Evolutionary conservation across 2,888 invertebrate genomes (phyloP), one percentile per base, ranked within the genome.

Genomic region (Rhimphoctona megacephalus): DNA sequence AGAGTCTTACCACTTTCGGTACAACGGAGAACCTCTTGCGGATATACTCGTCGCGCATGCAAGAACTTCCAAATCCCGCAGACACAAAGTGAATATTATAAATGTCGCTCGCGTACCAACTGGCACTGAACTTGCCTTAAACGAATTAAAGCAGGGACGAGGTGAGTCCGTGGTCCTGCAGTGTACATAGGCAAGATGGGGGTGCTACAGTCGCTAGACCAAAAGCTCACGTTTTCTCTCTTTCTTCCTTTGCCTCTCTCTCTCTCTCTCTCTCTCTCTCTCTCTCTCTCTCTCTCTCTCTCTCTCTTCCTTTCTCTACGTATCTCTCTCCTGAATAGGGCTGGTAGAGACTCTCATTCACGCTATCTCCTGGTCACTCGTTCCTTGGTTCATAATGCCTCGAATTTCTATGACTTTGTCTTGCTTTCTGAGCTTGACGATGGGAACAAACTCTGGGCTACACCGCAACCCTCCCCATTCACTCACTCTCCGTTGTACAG

Each of bases 101-200:
- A 82, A 87, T 88, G 81, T 85, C 84, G 74, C 87, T 88, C 90
- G 91, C 91, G 90, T 90, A 89, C 90, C 87, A 89, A 89, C 86
- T 87, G 88, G 87, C 89, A 87, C 87, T 90, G 89, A 90, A 91
- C 89, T 91, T 89, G 90, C 85, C 81, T 88, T 90, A 91, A 91
- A 87, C 90, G 87, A 90, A 91, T 91, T 91, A 91, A 90, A 89
- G 85, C 86, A 83, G 81, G 78, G 88, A 86, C 70, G 49, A 67
- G 54, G 67, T 61, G 36, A 76, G 85, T 36, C 77, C 33, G 80
- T 52, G 76, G 46, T 57, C 74, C n/a, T 43, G 43, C 9, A 30
- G 49, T 46, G 76, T 69, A 78, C 39, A 78, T 78, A 69, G 57
- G 73, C 85, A 82, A 82, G 82, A 81, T 82, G 78, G 85, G 11